These are phyloP conservation scores for Diarsia mendica DNA, from an alignment of 2,888 invertebrate species.

Conservation along the genomic window DNA sequence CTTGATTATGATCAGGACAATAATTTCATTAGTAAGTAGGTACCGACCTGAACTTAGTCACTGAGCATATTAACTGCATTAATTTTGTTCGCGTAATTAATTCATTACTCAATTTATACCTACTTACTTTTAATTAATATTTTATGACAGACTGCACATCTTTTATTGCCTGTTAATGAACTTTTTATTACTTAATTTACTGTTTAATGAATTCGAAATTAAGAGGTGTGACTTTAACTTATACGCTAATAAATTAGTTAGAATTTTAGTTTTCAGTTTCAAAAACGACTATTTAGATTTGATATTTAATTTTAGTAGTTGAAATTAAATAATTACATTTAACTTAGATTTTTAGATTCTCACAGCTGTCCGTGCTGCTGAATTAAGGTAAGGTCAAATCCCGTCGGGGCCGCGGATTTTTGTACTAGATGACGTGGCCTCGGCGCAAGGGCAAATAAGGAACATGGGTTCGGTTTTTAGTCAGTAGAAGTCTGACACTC, in stretches of 20 bases:
- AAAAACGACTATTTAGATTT: background rate
- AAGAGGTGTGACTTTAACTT: background rate
- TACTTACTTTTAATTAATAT: constrained; percentile 16
- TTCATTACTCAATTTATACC: background rate
- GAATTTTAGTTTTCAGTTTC: constrained; percentile 7
- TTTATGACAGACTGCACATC: background rate
- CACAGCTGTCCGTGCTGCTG: background rate
- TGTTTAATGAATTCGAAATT: constrained; percentile 6
- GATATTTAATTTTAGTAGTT: constrained; percentile 30
- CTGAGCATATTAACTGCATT: background rate
- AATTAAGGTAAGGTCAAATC: background rate
- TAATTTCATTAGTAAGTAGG: background rate
- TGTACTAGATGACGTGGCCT: no score
- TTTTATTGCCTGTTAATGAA: background rate
- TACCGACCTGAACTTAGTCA: background rate
- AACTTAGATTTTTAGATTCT: no score
- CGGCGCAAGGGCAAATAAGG: no score
- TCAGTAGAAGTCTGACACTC: no score
- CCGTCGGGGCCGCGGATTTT: no score
- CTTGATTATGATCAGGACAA: background rate
- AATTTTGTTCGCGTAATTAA: constrained; percentile 1
- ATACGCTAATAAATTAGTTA: background rate
- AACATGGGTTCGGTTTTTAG: no score
- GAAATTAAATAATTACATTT: constrained; percentile 3
- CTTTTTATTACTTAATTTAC: background rate